A percentile compares a stretch with the other conserved stretches of the same genome.
These are phyloP conservation scores for Synanthedon myopaeformis DNA, from an alignment of 2,888 invertebrate genomes.

Conservation along the genomic window DNA sequence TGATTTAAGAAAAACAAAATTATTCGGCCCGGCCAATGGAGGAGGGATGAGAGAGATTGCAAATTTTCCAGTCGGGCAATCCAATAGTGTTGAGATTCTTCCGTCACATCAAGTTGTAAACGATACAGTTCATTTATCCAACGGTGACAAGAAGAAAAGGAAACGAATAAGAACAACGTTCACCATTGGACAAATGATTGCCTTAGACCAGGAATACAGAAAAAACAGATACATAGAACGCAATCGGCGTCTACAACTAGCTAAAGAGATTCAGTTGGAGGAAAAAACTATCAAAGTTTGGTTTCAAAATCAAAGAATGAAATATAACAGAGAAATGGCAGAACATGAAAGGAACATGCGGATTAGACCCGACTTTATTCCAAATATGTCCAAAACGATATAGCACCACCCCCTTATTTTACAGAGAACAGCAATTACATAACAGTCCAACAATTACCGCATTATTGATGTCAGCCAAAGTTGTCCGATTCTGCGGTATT, in stretches of 20 bases:
- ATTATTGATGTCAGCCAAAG: too few relatives aligned
- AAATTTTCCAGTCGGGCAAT: too few relatives aligned
- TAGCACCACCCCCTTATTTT: too few relatives aligned
- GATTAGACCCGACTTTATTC: too few relatives aligned
- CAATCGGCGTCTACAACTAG: not conserved
- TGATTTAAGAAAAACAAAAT: too few relatives aligned
- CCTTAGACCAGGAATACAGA: not conserved
- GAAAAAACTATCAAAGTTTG: constrained; percentile 82
- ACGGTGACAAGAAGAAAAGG: not conserved
- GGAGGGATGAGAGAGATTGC: constrained; percentile 10
- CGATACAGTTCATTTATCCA: too few relatives aligned
- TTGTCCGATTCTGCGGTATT: too few relatives aligned
- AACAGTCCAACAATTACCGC: too few relatives aligned
- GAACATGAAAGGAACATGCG: not conserved
- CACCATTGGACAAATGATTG: not conserved
- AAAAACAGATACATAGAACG: not conserved
- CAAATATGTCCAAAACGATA: too few relatives aligned
- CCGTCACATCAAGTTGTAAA: not conserved
- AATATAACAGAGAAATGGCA: constrained; percentile 18
- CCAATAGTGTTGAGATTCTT: not conserved
- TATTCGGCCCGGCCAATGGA: constrained; percentile 11
- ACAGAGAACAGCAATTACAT: too few relatives aligned
- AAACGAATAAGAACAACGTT: not conserved
- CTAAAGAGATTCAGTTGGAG: constrained; percentile 35
- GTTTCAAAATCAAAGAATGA: constrained; percentile 81